Base-by-base conservation (phyloP, 2,888 invertebrate genomes). In the Acrobasis suavella region DNA sequence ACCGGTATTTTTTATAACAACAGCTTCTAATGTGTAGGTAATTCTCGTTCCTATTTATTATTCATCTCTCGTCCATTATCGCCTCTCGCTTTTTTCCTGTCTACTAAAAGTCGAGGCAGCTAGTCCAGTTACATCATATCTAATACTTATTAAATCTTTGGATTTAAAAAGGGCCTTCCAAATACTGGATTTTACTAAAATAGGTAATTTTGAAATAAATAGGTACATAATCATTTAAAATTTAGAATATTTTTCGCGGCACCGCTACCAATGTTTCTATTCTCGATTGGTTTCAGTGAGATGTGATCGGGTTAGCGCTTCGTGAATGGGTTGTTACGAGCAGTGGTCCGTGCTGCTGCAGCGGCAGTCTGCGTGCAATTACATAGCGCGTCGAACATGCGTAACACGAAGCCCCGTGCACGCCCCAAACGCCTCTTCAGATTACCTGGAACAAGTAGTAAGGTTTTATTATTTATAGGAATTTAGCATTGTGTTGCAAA, bases 341-440 rank as follows among this genome's bases (percentile, higher is more conserved):
- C 90, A 62, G 86, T 86, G 46, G 89, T 86, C 70, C 91, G 86
- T 3, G 94, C 94, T 51, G 94, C 93, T 14, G 93, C 89, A 8
- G 94, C 93, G 17, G 85, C 85, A 0, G 94, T 93, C 73, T 94
- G 94, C 65, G 94, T 94, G 74, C 94, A 94, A 84, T 94, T 94
- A 84, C 94, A 94, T 56, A 94, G 92, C 8, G 94, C 94, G 79
- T 94, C 94, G 72, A 94, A 94, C 79, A 94, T 89, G 65, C 94
- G 93, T 60, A 94, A 87, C 12, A 94, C 93, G 74, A 94, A 93
- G 50, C 94, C 94, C 50, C 94, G 89, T 38, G 94, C 94, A 17
- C 94, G 89, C 1, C 94, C 94, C 64, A 94, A 85, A 68, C 94
- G 92, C 78, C 93, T 91, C 84, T 94, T 94, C 78, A 94, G 75